Base-by-base conservation (phyloP, 2,797 vertebrate species). In the Chaetodon trifasciatus region DNA sequence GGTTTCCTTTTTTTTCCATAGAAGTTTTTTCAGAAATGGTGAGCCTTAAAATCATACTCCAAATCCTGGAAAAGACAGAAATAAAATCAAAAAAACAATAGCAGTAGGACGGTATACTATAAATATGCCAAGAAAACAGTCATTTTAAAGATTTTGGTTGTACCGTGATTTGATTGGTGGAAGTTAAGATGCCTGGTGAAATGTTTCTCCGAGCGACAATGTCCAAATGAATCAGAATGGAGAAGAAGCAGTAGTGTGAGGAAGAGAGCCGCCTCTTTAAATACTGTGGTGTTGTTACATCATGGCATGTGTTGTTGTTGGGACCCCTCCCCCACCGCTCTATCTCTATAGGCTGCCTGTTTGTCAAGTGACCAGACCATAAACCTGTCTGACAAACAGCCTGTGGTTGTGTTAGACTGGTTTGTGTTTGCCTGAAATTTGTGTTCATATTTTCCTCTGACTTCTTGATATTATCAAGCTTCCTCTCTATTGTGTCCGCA, bases 1-100 rank as follows among this genome's bases (percentile, higher is more conserved):
- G 75, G 9, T 90, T 86, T 82, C 77, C 93, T 92, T 91, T 91
- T 81, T 93, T 95, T 95, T 96, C 97, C 97, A 97, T 97, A 96
- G 95, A 97, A 95, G 92, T 84, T 64, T 42, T 84, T 90, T 90
- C 71, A 84, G 88, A 96, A 93, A 88, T 37, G n/a, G 70, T 92
- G 90, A 92, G 84, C 83, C 62, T 86, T 90, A 96, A 93, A 94
- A 92, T 93, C 97, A 97, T 97, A 94, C 94, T 97, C 94, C 86
- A 91, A 91, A 81, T 84, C 85, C 94, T 94, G 89, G 8, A 86
- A 92, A 66, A 82, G 9, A 81, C 13, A 75, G 16, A 61, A n/a
- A 74, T 4, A 28, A 7, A 15, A 37, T 56, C 3, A 46, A 15
- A 74, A 75, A 52, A 55, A 65, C 66, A 60, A 81, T 0, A 76